Conservation (phyloP, 2,113 vertebrate species). For the Elephas maximus region DNA sequence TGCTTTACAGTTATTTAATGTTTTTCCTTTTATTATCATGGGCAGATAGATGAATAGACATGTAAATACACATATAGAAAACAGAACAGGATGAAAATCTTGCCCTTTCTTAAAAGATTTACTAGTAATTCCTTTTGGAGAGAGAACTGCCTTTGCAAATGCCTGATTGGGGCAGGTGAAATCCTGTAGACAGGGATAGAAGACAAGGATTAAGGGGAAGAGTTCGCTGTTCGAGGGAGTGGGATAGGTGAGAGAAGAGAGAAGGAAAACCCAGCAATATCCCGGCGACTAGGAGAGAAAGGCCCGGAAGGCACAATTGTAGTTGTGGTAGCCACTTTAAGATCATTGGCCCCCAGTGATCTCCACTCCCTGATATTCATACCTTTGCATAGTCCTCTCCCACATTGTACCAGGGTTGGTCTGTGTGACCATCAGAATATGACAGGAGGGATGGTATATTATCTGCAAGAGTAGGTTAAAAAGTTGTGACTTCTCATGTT, state of each 20-base stretch:
- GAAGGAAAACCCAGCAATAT: neutral
- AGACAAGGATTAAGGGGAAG: neutral
- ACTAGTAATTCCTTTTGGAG: neutral
- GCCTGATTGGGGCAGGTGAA: neutral
- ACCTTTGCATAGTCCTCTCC: neutral
- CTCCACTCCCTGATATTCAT: neutral
- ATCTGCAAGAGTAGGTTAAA: too few species aligned
- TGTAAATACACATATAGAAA: neutral
- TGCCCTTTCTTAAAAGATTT: neutral
- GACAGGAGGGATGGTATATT: neutral
- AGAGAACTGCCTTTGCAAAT: neutral
- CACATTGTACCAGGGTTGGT: neutral
- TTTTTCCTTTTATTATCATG: constrained; percentile 27
- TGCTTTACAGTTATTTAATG: constrained; percentile 48
- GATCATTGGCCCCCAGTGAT: neutral
- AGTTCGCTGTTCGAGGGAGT: neutral
- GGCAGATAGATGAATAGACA: constrained; percentile 2
- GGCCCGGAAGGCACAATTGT: too few species aligned
- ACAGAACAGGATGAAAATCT: neutral
- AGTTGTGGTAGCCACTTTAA: neutral
- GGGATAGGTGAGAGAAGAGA: neutral
- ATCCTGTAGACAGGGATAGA: neutral
- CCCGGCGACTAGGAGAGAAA: neutral
- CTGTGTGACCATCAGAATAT: neutral
- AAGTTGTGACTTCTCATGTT: neutral